Percentiles rank a stretch among this genome's conserved stretches.
phyloP scores from a whole-genome alignment of 1,140 invertebrate species.

The Adoxophyes honmai region DNA sequence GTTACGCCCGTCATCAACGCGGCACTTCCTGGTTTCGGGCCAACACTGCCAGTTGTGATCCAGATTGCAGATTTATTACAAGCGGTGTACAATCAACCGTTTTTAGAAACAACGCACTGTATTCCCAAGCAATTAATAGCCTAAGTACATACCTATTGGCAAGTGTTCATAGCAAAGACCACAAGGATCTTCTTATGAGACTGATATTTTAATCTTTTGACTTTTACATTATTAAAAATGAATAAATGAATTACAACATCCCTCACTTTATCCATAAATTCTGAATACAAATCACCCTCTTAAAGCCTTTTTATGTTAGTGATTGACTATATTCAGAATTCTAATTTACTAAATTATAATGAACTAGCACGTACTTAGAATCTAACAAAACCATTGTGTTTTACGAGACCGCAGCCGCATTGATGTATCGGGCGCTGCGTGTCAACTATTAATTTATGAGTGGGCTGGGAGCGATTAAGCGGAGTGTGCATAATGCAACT shows the following conservation, averaged over 20 bases:
- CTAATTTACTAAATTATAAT: too few relatives aligned
- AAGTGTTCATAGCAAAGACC: too few relatives aligned
- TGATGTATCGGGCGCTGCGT: constrained; percentile 5
- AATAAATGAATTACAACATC: too few relatives aligned
- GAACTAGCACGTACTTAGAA: too few relatives aligned
- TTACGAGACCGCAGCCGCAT: background rate
- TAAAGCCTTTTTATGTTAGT: too few relatives aligned
- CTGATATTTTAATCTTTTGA: too few relatives aligned
- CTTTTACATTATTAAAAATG: too few relatives aligned
- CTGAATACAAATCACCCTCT: too few relatives aligned
- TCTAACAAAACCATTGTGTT: constrained; percentile 2
- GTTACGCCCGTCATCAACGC: constrained; percentile 26
- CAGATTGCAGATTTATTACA: constrained; percentile 26
- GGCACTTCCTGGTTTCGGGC: constrained; percentile 35
- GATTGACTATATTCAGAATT: too few relatives aligned
- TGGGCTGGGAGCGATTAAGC: constrained; percentile 11
- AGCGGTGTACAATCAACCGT: background rate
- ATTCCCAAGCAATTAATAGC: background rate
- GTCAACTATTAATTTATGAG: constrained; percentile 15
- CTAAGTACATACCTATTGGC: too few relatives aligned
- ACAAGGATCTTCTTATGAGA: too few relatives aligned
- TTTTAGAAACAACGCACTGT: background rate
- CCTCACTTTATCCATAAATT: too few relatives aligned
- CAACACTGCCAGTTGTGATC: constrained; percentile 25
- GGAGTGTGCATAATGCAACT: constrained; percentile 21